These are phyloP conservation scores for Xestia c-nigrum DNA, from an alignment of 2,888 invertebrate species.

Conservation along the genomic window DNA sequence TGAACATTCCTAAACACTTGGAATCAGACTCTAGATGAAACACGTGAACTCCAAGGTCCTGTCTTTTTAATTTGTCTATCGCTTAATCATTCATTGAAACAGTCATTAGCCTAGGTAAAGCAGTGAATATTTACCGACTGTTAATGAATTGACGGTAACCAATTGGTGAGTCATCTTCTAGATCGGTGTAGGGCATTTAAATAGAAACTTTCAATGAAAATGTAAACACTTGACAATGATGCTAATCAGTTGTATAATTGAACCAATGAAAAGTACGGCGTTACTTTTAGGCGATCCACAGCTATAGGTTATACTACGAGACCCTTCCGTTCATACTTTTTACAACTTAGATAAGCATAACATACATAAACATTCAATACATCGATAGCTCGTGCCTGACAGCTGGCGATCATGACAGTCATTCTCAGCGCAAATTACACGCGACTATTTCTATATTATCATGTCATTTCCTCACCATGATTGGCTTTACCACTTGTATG, in stretches of 20 bases:
- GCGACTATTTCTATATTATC: constrained; percentile 24
- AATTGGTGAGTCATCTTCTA: constrained; percentile 10
- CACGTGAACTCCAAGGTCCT: background rate
- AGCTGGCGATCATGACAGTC: constrained; percentile 44
- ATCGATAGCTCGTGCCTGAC: constrained; percentile 8
- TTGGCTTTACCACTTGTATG: constrained; percentile 15
- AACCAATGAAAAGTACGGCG: background rate
- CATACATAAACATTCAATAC: background rate
- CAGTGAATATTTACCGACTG: constrained; percentile 12
- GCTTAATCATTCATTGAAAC: constrained; percentile 16
- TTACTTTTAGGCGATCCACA: background rate
- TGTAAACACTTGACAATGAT: background rate
- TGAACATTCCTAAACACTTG: background rate
- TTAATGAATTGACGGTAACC: constrained; percentile 7
- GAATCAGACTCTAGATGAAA: background rate
- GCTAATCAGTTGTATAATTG: background rate
- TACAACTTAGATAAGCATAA: background rate
- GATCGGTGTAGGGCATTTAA: constrained; percentile 18
- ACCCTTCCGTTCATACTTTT: background rate
- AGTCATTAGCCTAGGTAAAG: constrained; percentile 14
- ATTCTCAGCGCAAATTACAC: constrained; percentile 34
- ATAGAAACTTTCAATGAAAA: constrained; percentile 42
- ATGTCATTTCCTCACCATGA: constrained; percentile 33
- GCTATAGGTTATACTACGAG: background rate
- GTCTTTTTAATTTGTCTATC: background rate